Conservation (phyloP, 2,113 vertebrate species). For the Rattus rattus region DNA sequence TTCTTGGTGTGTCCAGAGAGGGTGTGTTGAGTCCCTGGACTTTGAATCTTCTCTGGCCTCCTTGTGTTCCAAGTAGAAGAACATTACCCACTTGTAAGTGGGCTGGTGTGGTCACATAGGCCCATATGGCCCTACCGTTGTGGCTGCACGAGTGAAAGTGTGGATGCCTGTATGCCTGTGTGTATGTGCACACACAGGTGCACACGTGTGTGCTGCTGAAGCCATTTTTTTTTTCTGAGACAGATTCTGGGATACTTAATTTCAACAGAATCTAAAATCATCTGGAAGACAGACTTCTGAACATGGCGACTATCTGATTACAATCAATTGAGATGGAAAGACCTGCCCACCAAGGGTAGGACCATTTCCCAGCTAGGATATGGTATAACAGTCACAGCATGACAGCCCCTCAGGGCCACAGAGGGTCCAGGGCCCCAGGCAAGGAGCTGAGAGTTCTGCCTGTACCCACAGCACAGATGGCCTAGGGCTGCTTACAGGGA, state of each 20-base stretch:
- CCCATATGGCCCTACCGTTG: not conserved
- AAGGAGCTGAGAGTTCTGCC: not conserved
- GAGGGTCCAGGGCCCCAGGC: accelerated
- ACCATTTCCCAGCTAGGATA: no score
- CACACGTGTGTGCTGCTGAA: not conserved
- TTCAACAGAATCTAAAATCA: not conserved
- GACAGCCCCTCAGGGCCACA: no score
- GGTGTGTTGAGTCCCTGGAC: accelerated
- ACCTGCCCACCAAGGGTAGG: not conserved
- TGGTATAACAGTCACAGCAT: accelerated
- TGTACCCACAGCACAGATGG: accelerated
- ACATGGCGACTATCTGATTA: no score
- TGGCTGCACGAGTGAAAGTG: not conserved
- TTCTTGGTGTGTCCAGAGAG: accelerated
- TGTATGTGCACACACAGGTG: not conserved
- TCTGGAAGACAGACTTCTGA: not conserved
- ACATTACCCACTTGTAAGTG: not conserved
- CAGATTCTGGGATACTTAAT: not conserved
- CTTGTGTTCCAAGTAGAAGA: not conserved
- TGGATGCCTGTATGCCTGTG: not conserved
- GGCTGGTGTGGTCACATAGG: not conserved
- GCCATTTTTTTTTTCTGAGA: not conserved
- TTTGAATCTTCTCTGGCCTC: not conserved
- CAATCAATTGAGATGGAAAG: no score
- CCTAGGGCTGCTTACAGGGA: no score